These are phyloP conservation scores for Hydropotes inermis DNA, from an alignment of 2,113 vertebrate genomes.

Conservation along the genomic window DNA sequence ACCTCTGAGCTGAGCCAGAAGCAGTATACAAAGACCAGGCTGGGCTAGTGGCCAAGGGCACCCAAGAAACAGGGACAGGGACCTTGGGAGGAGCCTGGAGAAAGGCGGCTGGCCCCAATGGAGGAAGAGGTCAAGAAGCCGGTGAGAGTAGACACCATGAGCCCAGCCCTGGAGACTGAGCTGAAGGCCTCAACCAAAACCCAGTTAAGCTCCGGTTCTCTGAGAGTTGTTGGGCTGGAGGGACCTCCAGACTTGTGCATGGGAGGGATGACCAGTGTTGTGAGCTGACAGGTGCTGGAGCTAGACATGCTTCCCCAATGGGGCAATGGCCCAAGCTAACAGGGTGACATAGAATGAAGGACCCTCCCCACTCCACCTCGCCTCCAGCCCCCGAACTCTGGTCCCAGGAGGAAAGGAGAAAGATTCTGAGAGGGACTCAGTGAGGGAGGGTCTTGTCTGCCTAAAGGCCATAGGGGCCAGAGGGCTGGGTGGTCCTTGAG, in stretches of 20 bases:
- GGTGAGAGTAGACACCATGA: background rate
- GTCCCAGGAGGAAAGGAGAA: background rate
- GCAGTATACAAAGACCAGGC: background rate
- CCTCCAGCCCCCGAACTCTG: rapidly evolving
- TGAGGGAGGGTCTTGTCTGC: background rate
- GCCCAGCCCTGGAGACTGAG: background rate
- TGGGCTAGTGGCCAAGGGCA: background rate
- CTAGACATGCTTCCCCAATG: background rate
- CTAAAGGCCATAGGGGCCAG: background rate
- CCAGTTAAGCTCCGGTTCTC: background rate
- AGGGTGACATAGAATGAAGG: background rate
- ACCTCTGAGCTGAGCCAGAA: background rate
- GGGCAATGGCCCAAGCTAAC: too few relatives aligned
- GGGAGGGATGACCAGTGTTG: too few relatives aligned
- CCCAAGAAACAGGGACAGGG: background rate
- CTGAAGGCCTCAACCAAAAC: too few relatives aligned
- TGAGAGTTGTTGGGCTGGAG: background rate
- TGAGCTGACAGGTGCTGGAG: background rate
- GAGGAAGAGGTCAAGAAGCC: background rate
- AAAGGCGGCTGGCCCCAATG: background rate
- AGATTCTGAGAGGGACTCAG: too few relatives aligned
- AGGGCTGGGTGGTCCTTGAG: background rate
- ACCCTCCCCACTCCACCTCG: rapidly evolving
- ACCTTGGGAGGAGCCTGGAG: background rate
- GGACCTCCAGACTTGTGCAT: background rate